Percentiles rank a stretch among this genome's conserved stretches.
These are phyloP conservation scores for Phalacrocorax aristotelis DNA, from an alignment of 2,113 vertebrate species.

Conservation along the genomic window DNA sequence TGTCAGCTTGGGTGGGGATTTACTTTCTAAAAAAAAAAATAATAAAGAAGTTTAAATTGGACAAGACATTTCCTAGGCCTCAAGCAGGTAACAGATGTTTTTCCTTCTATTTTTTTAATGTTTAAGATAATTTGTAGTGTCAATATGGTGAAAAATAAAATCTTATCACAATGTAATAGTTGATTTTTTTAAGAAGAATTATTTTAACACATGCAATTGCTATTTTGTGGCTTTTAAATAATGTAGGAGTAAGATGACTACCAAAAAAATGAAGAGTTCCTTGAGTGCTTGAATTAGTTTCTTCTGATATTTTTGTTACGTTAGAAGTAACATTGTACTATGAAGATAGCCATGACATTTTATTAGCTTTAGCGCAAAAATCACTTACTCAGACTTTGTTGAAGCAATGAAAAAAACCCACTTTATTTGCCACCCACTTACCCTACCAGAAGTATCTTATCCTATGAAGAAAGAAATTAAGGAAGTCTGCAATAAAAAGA, in stretches of 20 bases:
- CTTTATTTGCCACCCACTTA: not conserved
- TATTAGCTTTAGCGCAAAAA: not conserved
- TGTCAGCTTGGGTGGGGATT: not conserved
- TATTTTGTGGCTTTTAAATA: not conserved
- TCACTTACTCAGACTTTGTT: not conserved
- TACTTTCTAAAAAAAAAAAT: conserved; percentile 28
- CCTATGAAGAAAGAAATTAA: not conserved
- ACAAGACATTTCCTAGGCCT: not conserved
- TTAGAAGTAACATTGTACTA: not conserved
- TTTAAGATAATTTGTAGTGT: not conserved
- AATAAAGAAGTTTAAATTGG: not conserved
- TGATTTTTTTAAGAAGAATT: not conserved
- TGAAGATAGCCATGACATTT: not conserved
- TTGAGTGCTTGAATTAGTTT: not conserved
- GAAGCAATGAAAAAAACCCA: not conserved
- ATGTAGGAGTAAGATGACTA: not conserved
- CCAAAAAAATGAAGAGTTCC: not conserved
- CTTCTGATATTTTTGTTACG: not conserved
- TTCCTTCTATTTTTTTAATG: not conserved
- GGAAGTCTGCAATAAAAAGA: not conserved
- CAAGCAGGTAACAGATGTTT: not conserved
- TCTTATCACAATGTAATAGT: not conserved
- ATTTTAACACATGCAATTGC: not conserved
- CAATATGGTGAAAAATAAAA: not conserved
- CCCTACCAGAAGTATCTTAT: not conserved